phyloP scores from a whole-genome alignment of 2,888 invertebrate genomes.

The Tetragonula carbonaria region DNA sequence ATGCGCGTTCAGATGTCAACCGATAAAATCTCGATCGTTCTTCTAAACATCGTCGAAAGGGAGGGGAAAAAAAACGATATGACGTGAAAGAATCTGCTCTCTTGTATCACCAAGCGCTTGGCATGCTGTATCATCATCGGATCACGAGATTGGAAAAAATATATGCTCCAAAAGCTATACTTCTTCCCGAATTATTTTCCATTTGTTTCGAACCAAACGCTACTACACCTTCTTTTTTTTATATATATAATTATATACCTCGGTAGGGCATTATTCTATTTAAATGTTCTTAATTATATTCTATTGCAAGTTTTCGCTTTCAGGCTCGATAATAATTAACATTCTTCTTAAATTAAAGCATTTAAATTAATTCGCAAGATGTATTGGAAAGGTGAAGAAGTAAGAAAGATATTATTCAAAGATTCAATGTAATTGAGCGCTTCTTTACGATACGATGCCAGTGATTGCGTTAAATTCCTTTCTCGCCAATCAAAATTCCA shows the following conservation, averaged over 20 bases:
- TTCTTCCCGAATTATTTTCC: background rate
- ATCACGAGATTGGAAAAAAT: slow-evolving; percentile 46
- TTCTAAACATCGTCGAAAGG: background rate
- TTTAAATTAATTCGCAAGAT: slow-evolving; percentile 38
- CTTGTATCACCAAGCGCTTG: slow-evolving; percentile 25
- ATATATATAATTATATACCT: background rate
- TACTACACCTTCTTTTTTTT: background rate
- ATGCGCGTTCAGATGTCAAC: slow-evolving; percentile 44
- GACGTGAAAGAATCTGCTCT: slow-evolving; percentile 14
- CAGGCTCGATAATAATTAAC: background rate
- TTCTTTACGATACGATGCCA: background rate
- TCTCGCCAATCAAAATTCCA: slow-evolving; percentile 13
- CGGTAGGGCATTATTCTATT: too few relatives aligned
- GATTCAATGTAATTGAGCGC: slow-evolving; percentile 9
- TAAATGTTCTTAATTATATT: background rate
- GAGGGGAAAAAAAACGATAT: background rate
- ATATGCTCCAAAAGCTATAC: background rate
- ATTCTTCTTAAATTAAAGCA: background rate
- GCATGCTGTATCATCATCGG: slow-evolving; percentile 35
- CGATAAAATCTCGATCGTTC: slow-evolving; percentile 46
- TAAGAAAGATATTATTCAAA: slow-evolving; percentile 2
- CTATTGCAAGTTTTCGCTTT: background rate
- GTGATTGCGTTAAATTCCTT: slow-evolving; percentile 7
- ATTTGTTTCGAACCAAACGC: background rate
- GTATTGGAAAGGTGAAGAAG: background rate